Conservation (phyloP, 2,113 vertebrate species). For the Elephantulus edwardii region DNA sequence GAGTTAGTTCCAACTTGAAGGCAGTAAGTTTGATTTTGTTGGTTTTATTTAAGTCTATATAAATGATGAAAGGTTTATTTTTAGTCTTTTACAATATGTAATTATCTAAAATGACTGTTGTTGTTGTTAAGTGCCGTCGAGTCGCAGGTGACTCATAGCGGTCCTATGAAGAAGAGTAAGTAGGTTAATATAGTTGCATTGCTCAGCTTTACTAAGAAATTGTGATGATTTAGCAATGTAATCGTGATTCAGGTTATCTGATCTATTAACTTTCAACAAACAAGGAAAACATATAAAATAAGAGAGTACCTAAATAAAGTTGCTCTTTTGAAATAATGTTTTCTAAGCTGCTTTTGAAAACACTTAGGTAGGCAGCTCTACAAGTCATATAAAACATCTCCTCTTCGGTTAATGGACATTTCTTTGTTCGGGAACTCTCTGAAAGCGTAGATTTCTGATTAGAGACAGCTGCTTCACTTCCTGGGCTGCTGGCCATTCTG, state of each 20-base stretch:
- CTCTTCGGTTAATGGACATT: constrained; percentile 83
- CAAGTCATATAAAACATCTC: constrained; percentile 90
- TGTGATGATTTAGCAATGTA: constrained; percentile 35
- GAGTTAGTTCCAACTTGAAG: no score
- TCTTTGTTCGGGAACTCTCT: constrained; percentile 73
- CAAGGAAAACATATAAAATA: background rate
- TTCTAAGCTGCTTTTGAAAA: constrained; percentile 93
- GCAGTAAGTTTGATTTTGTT: no score
- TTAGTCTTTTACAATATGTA: background rate
- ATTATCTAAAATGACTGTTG: constrained; percentile 43
- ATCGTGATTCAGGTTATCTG: constrained; percentile 46
- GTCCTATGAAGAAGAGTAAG: no score
- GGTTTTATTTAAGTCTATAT: background rate
- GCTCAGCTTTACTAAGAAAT: background rate
- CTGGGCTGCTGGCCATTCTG: constrained; percentile 83
- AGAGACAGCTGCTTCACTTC: constrained; percentile 36
- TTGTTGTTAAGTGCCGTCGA: no score
- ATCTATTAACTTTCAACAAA: constrained; percentile 36
- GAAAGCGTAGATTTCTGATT: constrained; percentile 60
- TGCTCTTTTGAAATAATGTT: constrained; percentile 93
- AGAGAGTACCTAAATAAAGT: constrained; percentile 88
- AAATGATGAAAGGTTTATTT: constrained; percentile 26
- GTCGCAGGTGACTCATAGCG: no score
- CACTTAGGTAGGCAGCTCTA: constrained; percentile 91
- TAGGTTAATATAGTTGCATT: background rate